Evolutionary conservation across 2,113 vertebrate genomes (phyloP), one percentile per base, ranked within the genome.

Genomic region (Ochotona curzoniae): DNA sequence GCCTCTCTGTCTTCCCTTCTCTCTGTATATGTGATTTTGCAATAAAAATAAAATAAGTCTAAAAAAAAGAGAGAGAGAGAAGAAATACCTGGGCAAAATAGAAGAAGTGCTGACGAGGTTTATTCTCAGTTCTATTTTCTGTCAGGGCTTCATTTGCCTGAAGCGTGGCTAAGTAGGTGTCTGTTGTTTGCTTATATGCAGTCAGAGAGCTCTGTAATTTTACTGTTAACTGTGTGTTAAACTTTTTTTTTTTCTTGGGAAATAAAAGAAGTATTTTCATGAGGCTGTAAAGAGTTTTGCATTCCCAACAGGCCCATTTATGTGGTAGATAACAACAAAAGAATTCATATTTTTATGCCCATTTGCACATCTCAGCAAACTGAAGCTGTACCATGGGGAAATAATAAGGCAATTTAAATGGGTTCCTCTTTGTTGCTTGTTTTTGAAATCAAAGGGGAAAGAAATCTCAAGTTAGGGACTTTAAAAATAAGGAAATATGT

Each of bases 371-470:
- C 17, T 80, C 49, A 64, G 54, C 54, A 4, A 32, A 21, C 47
- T 57, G 23, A 4, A 84, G 90, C 70, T 47, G 84, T 63, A 89
- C 25, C 67, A 51, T 32, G 49, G 61, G 30, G 54, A 89, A 32
- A 30, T 49, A 30, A 60, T 71, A 83, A 92, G 51, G 14, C 9
- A 87, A 35, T 35, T 57, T 80, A 54, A 47, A 20, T 85, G 23
- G 74, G 89, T 94, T 85, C 18, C 85, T 92, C 49, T 78, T 76
- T n/a, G n/a, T 91, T 20, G 13, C 25, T 87, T 86, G 54, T 54
- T 92, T 94, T 95, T 93, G 32, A 87, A 87, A 79, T 83, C 47
- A 87, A 5, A 69, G 14, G 14, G 54, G n/a, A 5, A 13, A n/a
- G 83, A 92, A 89, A 47, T 54, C 8, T 51, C 83, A 49, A 78